Percentiles rank a stretch among this genome's conserved stretches.
These are phyloP conservation scores for Eulemur rufifrons DNA, from an alignment of 2,113 vertebrate genomes.

Conservation along the genomic window DNA sequence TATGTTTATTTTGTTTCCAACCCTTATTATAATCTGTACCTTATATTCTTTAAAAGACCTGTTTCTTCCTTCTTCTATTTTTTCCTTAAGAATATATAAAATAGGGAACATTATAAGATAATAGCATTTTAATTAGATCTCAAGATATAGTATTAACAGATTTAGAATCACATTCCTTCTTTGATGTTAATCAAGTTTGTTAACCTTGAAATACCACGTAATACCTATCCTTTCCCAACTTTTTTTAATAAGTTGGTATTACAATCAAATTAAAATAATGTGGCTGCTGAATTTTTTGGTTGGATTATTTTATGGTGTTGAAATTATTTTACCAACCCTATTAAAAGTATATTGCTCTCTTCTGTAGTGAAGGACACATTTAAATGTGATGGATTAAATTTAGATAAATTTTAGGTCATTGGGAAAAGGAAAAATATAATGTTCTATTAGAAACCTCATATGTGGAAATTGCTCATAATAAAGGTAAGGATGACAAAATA, in stretches of 20 bases:
- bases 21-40: background rate
- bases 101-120: background rate
- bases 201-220: background rate
- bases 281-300: background rate
- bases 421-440: background rate
- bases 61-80: background rate
- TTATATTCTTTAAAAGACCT: background rate
- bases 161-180: background rate
- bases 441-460: background rate
- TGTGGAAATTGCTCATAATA: background rate
- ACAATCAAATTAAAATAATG: background rate
- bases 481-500: background rate
- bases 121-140: background rate
- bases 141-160: background rate
- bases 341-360: background rate
- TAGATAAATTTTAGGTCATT: background rate
- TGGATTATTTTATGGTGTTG: background rate
- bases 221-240: background rate
- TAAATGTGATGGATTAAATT: conserved; percentile 21
- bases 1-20: background rate
- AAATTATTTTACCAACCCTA: background rate
- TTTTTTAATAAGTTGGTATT: background rate
- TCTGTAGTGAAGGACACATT: background rate
- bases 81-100: background rate
- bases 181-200: background rate